phyloP scores from a whole-genome alignment of 2,797 vertebrate species.

The Acanthopagrus latus region DNA sequence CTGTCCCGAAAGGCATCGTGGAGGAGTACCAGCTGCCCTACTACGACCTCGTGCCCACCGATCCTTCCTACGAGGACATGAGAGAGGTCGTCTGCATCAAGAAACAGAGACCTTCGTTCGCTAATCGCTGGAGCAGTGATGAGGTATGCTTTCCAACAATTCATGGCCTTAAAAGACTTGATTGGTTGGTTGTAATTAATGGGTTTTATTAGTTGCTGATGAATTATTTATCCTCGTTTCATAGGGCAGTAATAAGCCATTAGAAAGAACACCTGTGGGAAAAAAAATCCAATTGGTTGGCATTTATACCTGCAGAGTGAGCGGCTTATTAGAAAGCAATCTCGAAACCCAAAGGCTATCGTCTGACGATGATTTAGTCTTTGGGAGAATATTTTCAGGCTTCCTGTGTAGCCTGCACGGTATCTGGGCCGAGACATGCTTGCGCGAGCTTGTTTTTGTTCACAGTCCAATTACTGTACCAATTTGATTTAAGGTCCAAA shows the following conservation, averaged over 20 bases:
- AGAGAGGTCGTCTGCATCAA: constrained; percentile 94
- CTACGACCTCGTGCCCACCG: constrained; percentile 92
- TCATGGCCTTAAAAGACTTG: neutral
- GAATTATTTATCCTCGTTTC: neutral
- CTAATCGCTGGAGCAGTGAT: constrained; percentile 95
- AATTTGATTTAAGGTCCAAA: too few species aligned
- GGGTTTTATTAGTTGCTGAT: neutral
- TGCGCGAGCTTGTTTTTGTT: too few species aligned
- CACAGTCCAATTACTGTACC: too few species aligned
- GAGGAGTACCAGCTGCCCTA: constrained; percentile 98
- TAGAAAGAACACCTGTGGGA: constrained; percentile 5
- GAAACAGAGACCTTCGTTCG: constrained; percentile 92
- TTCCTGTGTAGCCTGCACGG: too few species aligned
- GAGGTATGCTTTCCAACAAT: constrained; percentile 85
- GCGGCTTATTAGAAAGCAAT: neutral
- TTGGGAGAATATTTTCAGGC: too few species aligned
- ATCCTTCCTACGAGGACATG: constrained; percentile 98
- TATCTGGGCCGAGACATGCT: too few species aligned
- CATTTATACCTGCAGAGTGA: neutral
- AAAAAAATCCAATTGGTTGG: neutral
- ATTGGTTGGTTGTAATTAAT: neutral
- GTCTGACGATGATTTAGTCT: too few species aligned
- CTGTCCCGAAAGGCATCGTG: constrained; percentile 88
- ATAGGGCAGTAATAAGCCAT: neutral
- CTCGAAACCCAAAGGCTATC: too few species aligned